A percentile compares a stretch with the other conserved stretches of the same genome.
Conservation (phyloP, 2,888 invertebrate genomes). For the Drymonia ruficornis region DNA sequence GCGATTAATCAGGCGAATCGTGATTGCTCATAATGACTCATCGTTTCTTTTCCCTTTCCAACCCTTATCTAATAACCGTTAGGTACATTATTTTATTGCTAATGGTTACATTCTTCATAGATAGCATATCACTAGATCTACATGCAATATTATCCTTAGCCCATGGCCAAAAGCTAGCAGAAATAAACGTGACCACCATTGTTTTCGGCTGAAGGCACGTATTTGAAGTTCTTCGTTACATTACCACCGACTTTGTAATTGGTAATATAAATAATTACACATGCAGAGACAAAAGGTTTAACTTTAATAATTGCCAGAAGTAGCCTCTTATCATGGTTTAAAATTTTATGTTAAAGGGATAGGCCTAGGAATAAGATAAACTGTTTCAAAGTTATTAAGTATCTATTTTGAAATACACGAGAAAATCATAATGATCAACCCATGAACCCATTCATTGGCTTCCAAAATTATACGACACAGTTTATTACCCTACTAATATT, state of each 20-base stretch:
- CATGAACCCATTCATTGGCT: too few species aligned
- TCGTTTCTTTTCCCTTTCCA: not conserved
- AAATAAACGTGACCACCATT: constrained; percentile 34
- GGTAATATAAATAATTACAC: constrained; percentile 19
- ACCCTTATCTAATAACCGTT: not conserved
- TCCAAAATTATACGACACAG: not conserved
- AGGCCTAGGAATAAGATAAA: too few species aligned
- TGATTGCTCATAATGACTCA: not conserved
- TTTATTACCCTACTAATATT: not conserved
- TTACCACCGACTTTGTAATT: constrained; percentile 33
- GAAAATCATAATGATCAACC: too few species aligned
- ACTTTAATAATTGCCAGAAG: not conserved
- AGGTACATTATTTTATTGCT: not conserved
- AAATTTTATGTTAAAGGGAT: not conserved
- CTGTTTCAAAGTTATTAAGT: too few species aligned
- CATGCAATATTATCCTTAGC: constrained; percentile 4
- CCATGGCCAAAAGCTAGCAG: constrained; percentile 16
- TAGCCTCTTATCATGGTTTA: not conserved
- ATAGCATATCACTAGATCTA: not conserved
- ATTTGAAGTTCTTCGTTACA: constrained; percentile 22
- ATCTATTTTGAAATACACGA: too few species aligned
- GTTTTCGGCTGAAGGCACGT: constrained; percentile 35
- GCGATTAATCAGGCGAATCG: not conserved
- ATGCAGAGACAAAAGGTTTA: constrained; percentile 11
- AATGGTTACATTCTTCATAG: not conserved